Percentiles rank a stretch among this genome's conserved stretches.
phyloP scores from a whole-genome alignment of 2,888 invertebrate genomes.

The Adelphocoris suturalis region DNA sequence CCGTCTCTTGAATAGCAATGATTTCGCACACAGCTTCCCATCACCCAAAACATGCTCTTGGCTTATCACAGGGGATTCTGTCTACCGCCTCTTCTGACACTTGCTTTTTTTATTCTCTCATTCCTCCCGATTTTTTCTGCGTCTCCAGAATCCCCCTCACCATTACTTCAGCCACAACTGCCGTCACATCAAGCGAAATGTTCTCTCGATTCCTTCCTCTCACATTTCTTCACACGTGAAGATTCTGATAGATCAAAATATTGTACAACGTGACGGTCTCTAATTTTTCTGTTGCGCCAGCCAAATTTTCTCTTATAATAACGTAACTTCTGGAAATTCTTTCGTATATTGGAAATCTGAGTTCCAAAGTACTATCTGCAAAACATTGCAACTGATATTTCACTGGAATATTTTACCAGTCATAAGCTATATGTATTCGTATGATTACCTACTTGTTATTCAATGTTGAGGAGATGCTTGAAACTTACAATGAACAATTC shows the following conservation, averaged over 20 bases:
- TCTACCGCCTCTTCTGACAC: neutral
- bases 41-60: conserved; percentile 30
- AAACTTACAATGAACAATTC: too few species aligned
- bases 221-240: neutral
- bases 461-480: too few species aligned
- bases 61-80: conserved; percentile 38
- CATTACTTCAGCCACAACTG: neutral
- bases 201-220: neutral
- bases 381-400: too few species aligned
- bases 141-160: neutral
- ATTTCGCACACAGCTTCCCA: conserved; percentile 22
- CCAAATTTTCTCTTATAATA: too few species aligned
- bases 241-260: neutral
- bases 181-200: neutral
- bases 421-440: too few species aligned
- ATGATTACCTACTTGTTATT: too few species aligned
- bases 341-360: too few species aligned
- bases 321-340: too few species aligned
- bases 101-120: neutral
- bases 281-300: neutral
- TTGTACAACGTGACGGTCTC: neutral
- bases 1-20: conserved; percentile 46
- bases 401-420: too few species aligned
- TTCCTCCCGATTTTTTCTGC: neutral
- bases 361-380: too few species aligned